Conservation (phyloP, 2,113 vertebrate genomes). For the Apodemus sylvaticus region DNA sequence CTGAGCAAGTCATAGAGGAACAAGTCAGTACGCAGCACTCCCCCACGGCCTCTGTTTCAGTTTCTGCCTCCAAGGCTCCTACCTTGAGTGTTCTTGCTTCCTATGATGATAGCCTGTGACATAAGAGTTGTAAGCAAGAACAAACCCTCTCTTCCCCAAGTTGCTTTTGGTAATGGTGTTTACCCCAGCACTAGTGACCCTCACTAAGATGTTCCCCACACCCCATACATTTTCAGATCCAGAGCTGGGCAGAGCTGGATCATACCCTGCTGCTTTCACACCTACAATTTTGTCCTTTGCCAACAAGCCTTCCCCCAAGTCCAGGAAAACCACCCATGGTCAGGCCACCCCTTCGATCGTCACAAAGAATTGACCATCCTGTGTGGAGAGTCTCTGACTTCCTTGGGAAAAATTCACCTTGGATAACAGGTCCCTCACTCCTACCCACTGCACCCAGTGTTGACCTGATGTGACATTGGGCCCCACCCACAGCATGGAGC, state of each 20-base stretch:
- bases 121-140: background rate
- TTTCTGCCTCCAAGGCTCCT: background rate
- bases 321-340: accelerated
- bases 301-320: background rate
- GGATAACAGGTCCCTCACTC: background rate
- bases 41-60: background rate
- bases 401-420: no score
- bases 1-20: background rate
- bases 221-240: background rate
- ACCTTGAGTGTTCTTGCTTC: background rate
- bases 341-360: accelerated
- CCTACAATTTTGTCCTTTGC: no score
- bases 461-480: accelerated
- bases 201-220: background rate
- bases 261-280: background rate
- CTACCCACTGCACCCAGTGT: accelerated
- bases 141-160: background rate
- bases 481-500: background rate
- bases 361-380: accelerated
- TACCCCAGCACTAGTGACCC: background rate
- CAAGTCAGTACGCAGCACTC: no score
- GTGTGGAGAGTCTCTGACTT: accelerated
- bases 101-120: background rate
- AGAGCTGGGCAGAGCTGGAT: accelerated
- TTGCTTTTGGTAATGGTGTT: background rate